Evolutionary conservation across 2,113 vertebrate genomes (phyloP).

Genomic region (Fregetta grallaria): DNA sequence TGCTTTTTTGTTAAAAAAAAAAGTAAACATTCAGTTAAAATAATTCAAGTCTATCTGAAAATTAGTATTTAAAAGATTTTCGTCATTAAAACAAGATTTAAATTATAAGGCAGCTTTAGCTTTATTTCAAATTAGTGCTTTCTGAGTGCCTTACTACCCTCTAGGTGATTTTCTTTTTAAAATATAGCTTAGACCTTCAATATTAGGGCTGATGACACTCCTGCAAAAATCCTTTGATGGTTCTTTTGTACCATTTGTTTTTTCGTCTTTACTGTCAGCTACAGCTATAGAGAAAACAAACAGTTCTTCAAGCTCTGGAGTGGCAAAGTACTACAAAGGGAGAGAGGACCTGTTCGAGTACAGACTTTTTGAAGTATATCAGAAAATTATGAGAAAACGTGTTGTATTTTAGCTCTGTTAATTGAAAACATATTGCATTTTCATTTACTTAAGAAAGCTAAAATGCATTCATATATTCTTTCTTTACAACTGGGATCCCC

Average conservation of each 20-base stretch:
- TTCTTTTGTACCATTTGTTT: neutral
- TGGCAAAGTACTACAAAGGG: neutral
- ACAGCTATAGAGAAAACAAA: neutral
- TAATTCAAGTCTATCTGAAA: neutral
- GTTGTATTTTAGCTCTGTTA: neutral
- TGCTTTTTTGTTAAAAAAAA: fast-evolving
- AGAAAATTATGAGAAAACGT: neutral
- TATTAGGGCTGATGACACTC: neutral
- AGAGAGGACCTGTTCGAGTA: neutral
- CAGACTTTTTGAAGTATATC: neutral
- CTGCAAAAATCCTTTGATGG: neutral
- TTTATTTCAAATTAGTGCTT: neutral
- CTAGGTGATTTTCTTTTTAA: neutral
- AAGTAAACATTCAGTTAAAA: neutral
- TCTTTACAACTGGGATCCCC: neutral
- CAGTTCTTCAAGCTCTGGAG: neutral
- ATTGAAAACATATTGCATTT: neutral
- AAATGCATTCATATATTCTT: neutral
- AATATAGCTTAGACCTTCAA: neutral
- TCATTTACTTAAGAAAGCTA: neutral
- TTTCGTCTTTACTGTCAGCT: neutral
- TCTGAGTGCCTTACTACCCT: neutral
- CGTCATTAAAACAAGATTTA: neutral
- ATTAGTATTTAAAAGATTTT: neutral
- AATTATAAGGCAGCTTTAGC: neutral